A percentile compares a stretch with the other conserved stretches of the same genome.
phyloP scores from a whole-genome alignment of 2,797 vertebrate species.

The Schizopygopsis pylzovi region DNA sequence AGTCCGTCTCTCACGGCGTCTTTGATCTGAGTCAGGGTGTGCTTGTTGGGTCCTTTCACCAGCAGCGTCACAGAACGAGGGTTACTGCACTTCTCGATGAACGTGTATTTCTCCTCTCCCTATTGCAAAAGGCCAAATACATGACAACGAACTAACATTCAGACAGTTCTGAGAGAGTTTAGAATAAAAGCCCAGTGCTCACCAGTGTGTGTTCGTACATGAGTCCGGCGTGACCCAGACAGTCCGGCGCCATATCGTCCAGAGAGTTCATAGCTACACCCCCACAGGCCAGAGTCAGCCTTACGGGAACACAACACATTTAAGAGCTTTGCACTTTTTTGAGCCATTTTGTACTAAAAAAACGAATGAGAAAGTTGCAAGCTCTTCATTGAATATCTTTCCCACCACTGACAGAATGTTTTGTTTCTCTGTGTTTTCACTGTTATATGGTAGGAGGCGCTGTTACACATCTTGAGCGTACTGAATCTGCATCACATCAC shows the following conservation, averaged over 20 bases:
- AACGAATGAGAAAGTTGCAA: too few relatives aligned
- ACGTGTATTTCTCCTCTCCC: slow-evolving; percentile 94
- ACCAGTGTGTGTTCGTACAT: slow-evolving; percentile 95
- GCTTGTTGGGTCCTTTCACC: slow-evolving; percentile 95
- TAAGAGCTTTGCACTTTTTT: neutral
- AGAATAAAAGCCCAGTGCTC: slow-evolving; percentile 55
- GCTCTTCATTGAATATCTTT: too few relatives aligned
- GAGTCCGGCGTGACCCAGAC: slow-evolving; percentile 90
- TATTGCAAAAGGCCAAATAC: slow-evolving; percentile 59
- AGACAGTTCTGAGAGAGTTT: neutral
- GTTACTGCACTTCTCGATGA: slow-evolving; percentile 92
- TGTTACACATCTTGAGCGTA: too few relatives aligned
- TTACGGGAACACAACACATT: slow-evolving; percentile 58
- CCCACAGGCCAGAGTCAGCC: slow-evolving; percentile 91
- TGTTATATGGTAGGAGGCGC: too few relatives aligned
- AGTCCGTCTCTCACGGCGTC: slow-evolving; percentile 93
- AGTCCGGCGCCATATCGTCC: slow-evolving; percentile 89
- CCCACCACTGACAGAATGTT: too few relatives aligned
- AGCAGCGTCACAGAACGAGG: slow-evolving; percentile 90
- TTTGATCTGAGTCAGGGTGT: slow-evolving; percentile 96
- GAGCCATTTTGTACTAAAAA: neutral
- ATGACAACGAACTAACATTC: neutral
- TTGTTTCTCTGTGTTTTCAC: too few relatives aligned
- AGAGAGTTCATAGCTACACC: slow-evolving; percentile 95
- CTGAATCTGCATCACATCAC: too few relatives aligned